Evolutionary conservation across 2,797 vertebrate species (phyloP).

Genomic region (Pseudochirops cupreus): DNA sequence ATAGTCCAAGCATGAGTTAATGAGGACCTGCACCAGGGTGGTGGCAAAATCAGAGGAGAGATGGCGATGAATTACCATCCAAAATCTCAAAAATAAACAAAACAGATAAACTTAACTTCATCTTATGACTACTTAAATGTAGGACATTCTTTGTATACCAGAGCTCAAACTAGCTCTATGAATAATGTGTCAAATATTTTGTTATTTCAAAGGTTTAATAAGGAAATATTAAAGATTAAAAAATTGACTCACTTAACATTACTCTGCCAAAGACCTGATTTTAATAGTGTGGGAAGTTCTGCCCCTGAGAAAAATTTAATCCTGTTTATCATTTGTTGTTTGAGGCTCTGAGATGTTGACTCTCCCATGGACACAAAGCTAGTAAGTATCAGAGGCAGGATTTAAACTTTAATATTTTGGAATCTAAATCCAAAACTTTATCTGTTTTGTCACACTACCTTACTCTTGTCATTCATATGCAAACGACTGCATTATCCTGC

Average conservation of each 20-base stretch:
- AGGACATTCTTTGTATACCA: background rate
- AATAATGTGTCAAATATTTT: background rate
- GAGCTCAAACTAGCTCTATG: conserved; percentile 5
- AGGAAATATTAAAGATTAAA: conserved; percentile 2
- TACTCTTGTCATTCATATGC: background rate
- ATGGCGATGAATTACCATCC: background rate
- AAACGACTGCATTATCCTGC: background rate
- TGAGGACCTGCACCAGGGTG: background rate
- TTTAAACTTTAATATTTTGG: background rate
- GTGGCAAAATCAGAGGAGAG: background rate
- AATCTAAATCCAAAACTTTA: background rate
- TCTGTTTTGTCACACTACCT: background rate
- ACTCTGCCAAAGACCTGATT: background rate
- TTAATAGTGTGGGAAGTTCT: background rate
- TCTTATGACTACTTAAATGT: background rate
- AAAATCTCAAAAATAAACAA: conserved; percentile 1
- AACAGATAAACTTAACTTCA: conserved; percentile 10
- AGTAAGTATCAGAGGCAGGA: background rate
- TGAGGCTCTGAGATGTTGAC: background rate
- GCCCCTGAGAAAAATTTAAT: background rate
- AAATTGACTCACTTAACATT: background rate
- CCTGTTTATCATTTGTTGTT: background rate
- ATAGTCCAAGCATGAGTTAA: background rate
- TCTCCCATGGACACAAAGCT: background rate
- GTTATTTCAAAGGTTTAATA: conserved; percentile 22